phyloP scores from a whole-genome alignment of 2,888 invertebrate genomes.

The Ectropis crepuscularia region DNA sequence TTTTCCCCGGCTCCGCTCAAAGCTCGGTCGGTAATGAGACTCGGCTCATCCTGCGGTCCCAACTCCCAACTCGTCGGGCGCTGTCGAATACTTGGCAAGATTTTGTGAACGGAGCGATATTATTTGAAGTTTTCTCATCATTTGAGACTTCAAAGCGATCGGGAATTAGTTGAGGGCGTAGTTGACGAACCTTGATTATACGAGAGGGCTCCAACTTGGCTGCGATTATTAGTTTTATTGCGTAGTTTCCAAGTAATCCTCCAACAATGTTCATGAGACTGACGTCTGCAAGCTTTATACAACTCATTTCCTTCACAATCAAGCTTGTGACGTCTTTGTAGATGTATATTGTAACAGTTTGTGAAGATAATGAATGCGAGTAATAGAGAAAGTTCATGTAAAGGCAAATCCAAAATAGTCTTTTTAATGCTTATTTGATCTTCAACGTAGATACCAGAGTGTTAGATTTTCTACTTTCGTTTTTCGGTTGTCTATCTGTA shows the following conservation, averaged over 20 bases:
- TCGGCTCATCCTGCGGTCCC: constrained; percentile 47
- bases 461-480: too few species aligned
- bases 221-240: constrained; percentile 17
- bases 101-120: constrained; percentile 46
- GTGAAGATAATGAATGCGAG: too few species aligned
- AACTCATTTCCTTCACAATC: too few species aligned
- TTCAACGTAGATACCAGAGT: too few species aligned
- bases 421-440: too few species aligned
- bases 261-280: not conserved
- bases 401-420: too few species aligned
- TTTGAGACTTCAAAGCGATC: constrained; percentile 45
- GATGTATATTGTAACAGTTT: too few species aligned
- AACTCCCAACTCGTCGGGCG: constrained; percentile 54
- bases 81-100: constrained; percentile 50
- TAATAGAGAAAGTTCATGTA: too few species aligned
- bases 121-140: constrained; percentile 47
- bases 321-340: too few species aligned
- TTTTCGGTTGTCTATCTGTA: too few species aligned
- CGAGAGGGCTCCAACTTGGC: constrained; percentile 5
- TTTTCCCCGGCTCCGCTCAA: constrained; percentile 31
- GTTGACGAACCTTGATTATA: constrained; percentile 25
- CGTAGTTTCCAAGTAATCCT: not conserved
- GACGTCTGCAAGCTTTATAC: not conserved
- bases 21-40: constrained; percentile 51
- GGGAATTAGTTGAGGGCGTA: constrained; percentile 35